Percentiles rank a stretch among this genome's conserved stretches.
Evolutionary conservation across 2,888 invertebrate genomes (phyloP).

Genomic region (Cantharis rustica): DNA sequence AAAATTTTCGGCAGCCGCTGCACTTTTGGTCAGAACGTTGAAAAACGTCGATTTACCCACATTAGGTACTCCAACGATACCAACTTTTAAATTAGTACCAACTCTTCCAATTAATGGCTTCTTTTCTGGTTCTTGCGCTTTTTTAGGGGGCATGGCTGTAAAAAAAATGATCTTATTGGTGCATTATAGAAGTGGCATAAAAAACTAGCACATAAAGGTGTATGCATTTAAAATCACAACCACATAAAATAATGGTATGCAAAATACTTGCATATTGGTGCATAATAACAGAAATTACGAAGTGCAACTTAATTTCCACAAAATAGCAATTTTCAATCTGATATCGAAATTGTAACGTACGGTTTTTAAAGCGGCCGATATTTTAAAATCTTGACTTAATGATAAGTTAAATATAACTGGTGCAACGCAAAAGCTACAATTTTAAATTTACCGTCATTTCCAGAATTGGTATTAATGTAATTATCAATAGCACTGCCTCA

Average conservation of each 20-base stretch:
- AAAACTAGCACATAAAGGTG: slow-evolving; percentile 3
- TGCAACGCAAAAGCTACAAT: slow-evolving; percentile 49
- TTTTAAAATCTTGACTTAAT: slow-evolving; percentile 50
- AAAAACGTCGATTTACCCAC: slow-evolving; percentile 99
- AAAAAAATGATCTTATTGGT: not conserved
- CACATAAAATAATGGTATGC: slow-evolving; percentile 41
- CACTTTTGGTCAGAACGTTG: slow-evolving; percentile 97
- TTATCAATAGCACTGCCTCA: slow-evolving; percentile 50
- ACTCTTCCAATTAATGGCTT: slow-evolving; percentile 93
- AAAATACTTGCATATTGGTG: slow-evolving; percentile 45
- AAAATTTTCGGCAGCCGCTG: slow-evolving; percentile 97
- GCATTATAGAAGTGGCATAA: not conserved
- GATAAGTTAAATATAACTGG: slow-evolving; percentile 43
- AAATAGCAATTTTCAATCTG: slow-evolving; percentile 58
- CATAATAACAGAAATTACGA: slow-evolving; percentile 53
- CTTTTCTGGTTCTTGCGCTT: slow-evolving; percentile 85
- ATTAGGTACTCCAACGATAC: slow-evolving; percentile 96
- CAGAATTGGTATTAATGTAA: slow-evolving; percentile 55
- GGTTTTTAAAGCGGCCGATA: slow-evolving; percentile 47
- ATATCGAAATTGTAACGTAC: slow-evolving; percentile 53
- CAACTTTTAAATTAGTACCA: slow-evolving; percentile 94
- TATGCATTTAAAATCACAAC: slow-evolving; percentile 16
- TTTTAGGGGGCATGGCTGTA: slow-evolving; percentile 78
- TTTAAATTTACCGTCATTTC: slow-evolving; percentile 55
- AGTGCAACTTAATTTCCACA: slow-evolving; percentile 55